Conservation (phyloP, 2,113 vertebrate genomes). For the Emydocephalus ijimae region DNA sequence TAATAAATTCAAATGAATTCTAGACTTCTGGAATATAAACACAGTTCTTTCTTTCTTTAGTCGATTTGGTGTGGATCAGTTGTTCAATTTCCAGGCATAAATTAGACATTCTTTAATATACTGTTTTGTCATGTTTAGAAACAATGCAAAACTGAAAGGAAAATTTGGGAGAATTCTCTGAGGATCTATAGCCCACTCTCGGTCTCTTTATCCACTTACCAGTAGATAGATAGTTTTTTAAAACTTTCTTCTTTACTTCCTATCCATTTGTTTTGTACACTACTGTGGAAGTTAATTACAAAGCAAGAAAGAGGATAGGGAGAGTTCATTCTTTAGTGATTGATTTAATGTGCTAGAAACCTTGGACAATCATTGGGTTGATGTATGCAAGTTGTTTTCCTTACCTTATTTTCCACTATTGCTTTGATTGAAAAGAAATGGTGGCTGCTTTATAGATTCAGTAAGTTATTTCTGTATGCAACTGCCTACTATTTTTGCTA, state of each 20-base stretch:
- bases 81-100: not conserved
- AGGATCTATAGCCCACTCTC: not conserved
- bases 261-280: not conserved
- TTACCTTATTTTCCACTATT: not conserved
- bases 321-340: not conserved
- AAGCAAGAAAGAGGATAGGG: not conserved
- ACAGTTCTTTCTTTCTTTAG: not conserved
- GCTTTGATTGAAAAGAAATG: not conserved
- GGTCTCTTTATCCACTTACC: not conserved
- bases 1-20: not conserved
- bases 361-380: not conserved
- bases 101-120: not conserved
- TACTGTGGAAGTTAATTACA: not conserved
- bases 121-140: not conserved
- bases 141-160: not conserved
- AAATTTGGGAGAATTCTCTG: not conserved
- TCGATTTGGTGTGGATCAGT: not conserved
- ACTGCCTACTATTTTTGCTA: not conserved
- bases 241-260: not conserved
- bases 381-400: not conserved
- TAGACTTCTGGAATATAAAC: not conserved
- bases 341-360: not conserved
- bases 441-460: not conserved
- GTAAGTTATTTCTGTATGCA: not conserved
- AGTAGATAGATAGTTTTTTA: not conserved